phyloP scores from a whole-genome alignment of 1,140 invertebrate genomes.

The Liolophura sinensis region DNA sequence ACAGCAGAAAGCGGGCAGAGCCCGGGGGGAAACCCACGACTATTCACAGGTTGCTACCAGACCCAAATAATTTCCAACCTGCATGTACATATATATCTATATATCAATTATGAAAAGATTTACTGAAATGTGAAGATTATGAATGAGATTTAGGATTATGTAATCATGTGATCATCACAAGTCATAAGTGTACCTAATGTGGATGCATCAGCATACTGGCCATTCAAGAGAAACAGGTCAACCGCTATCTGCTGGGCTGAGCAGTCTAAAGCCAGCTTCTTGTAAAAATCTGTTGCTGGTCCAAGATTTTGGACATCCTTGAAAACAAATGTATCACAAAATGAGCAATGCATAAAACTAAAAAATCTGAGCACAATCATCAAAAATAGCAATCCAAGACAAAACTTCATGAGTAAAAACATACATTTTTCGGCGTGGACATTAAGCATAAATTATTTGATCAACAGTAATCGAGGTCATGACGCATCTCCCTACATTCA shows the following conservation, averaged over 20 bases:
- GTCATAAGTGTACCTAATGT: conserved; percentile 72
- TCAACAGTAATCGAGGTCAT: no score
- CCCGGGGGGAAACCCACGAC: no score
- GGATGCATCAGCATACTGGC: conserved; percentile 91
- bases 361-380: neutral
- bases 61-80: no score
- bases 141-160: no score
- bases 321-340: conserved; percentile 9
- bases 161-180: no score
- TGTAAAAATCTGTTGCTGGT: conserved; percentile 98
- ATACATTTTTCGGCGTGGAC: neutral
- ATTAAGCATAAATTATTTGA: neutral
- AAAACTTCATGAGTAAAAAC: conserved; percentile 2
- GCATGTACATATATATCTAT: no score
- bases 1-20: no score
- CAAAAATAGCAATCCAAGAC: conserved; percentile 14
- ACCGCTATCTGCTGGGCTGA: conserved; percentile 95
- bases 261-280: conserved; percentile 93
- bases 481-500: no score
- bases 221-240: conserved; percentile 92
- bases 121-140: no score
- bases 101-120: no score
- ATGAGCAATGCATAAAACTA: neutral
- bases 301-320: conserved; percentile 70
- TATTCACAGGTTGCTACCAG: no score